These are phyloP conservation scores for Baronia brevicornis DNA, from an alignment of 2,888 invertebrate genomes.

Conservation along the genomic window DNA sequence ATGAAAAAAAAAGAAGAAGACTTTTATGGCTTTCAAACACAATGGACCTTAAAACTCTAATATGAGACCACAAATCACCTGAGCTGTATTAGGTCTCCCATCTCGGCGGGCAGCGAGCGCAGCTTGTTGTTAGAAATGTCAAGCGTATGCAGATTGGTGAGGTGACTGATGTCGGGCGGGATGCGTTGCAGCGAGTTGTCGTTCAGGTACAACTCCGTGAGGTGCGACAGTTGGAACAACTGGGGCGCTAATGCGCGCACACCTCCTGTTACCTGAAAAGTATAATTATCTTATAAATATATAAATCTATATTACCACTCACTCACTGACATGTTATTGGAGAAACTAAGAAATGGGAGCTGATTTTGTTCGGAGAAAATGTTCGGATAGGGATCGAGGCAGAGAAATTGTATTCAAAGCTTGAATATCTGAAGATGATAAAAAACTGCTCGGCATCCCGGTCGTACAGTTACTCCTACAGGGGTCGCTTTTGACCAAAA, in stretches of 20 bases:
- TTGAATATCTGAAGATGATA: too few relatives aligned
- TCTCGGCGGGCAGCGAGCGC: slow-evolving; percentile 93
- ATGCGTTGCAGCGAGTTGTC: slow-evolving; percentile 95
- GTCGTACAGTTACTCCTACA: too few relatives aligned
- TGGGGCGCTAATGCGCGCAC: slow-evolving; percentile 95
- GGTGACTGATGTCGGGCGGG: slow-evolving; percentile 91
- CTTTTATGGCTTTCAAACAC: too few relatives aligned
- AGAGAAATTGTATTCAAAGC: too few relatives aligned
- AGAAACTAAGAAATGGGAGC: too few relatives aligned
- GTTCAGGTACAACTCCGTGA: slow-evolving; percentile 96
- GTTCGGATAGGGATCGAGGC: too few relatives aligned
- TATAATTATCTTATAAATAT: neutral
- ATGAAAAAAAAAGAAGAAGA: too few relatives aligned
- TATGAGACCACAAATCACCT: slow-evolving; percentile 72
- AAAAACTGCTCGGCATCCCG: too few relatives aligned
- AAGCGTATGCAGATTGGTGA: slow-evolving; percentile 89
- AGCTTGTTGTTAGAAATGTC: slow-evolving; percentile 97
- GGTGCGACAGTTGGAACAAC: slow-evolving; percentile 92
- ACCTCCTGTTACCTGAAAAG: slow-evolving; percentile 87
- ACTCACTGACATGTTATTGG: neutral
- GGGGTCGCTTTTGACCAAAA: too few relatives aligned
- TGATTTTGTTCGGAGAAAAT: too few relatives aligned
- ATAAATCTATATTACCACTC: neutral
- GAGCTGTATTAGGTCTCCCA: slow-evolving; percentile 96
- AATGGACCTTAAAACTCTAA: slow-evolving; percentile 4